These are phyloP conservation scores for Craterocephalus amniculus DNA, from an alignment of 2,797 vertebrate genomes.

Conservation along the genomic window DNA sequence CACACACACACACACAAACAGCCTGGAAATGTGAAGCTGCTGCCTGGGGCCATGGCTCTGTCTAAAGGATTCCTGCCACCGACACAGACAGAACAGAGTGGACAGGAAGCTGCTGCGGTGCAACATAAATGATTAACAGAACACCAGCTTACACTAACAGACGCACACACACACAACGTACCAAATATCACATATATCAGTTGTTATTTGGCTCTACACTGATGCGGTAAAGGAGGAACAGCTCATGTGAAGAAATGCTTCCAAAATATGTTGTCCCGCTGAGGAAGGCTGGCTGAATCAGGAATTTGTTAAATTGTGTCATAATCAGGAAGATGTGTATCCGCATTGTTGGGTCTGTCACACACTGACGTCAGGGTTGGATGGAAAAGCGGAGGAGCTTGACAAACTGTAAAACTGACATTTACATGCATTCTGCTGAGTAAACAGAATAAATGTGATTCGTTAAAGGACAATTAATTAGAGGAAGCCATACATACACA, in stretches of 20 bases:
- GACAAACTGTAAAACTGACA: conserved; percentile 41
- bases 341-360: conserved; percentile 23
- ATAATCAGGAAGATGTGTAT: conserved; percentile 9
- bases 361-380: conserved; percentile 25
- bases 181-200: background rate
- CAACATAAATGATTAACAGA: conserved; percentile 59
- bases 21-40: conserved; percentile 36
- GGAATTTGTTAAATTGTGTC: conserved; percentile 13
- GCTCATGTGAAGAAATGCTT: conserved; percentile 12
- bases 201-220: conserved; percentile 4
- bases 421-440: conserved; percentile 53
- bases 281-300: background rate
- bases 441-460: conserved; percentile 34
- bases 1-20: conserved; percentile 4
- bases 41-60: conserved; percentile 58
- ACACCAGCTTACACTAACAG: background rate
- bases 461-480: conserved; percentile 48
- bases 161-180: background rate
- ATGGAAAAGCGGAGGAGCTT: conserved; percentile 6
- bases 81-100: conserved; percentile 33
- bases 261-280: background rate
- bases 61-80: conserved; percentile 73
- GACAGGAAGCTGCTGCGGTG: conserved; percentile 53
- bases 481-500: conserved; percentile 29
- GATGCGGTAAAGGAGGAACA: conserved; percentile 13